phyloP scores from a whole-genome alignment of 2,888 invertebrate species.

The Ecliptopera silaceata region DNA sequence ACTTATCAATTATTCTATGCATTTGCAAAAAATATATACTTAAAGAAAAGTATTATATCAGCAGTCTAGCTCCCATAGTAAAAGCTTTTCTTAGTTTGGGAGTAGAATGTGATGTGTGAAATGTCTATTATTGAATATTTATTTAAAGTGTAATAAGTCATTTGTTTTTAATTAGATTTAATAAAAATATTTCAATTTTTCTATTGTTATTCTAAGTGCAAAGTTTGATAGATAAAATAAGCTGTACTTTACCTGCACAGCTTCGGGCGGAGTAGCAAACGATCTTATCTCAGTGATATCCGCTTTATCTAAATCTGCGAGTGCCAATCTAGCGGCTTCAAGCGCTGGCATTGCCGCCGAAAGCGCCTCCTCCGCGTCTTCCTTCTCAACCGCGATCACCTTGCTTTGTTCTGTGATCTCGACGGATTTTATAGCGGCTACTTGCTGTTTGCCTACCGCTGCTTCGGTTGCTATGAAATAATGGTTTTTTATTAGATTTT shows the following conservation, averaged over 20 bases:
- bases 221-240: too few relatives aligned
- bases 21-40: too few relatives aligned
- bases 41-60: too few relatives aligned
- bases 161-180: too few relatives aligned
- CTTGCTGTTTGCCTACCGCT: constrained; percentile 89
- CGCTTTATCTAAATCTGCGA: constrained; percentile 92
- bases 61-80: too few relatives aligned
- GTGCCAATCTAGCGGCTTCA: constrained; percentile 90
- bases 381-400: constrained; percentile 91
- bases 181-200: too few relatives aligned
- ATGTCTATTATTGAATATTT: too few relatives aligned
- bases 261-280: constrained; percentile 95
- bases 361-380: constrained; percentile 91
- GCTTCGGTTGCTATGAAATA: constrained; percentile 80
- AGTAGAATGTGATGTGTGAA: too few relatives aligned
- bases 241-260: constrained; percentile 90
- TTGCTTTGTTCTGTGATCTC: constrained; percentile 93
- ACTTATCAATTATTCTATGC: too few relatives aligned
- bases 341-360: constrained; percentile 93
- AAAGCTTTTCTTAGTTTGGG: too few relatives aligned
- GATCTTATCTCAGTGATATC: constrained; percentile 97
- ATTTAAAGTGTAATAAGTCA: too few relatives aligned
- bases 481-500: not conserved
- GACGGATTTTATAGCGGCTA: constrained; percentile 90
- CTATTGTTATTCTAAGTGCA: too few relatives aligned